Base-by-base conservation (phyloP, 30 jellyfish, hydroid and myxozoan genomes). In the Cassiopea xamachana region DNA sequence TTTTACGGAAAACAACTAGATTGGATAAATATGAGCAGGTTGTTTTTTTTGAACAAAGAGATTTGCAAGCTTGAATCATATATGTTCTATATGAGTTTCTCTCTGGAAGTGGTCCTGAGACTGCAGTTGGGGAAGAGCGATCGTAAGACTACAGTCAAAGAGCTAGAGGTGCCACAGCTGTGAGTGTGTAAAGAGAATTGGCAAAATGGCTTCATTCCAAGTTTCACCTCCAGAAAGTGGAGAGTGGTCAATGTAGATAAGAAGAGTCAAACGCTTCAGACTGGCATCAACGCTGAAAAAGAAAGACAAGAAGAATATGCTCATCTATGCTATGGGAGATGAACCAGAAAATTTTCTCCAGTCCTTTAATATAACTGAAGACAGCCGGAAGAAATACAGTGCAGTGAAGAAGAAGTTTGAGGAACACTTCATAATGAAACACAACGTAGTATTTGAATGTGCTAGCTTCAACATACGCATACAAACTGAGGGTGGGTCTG, bases 61-160 rank as follows among this genome's bases (percentile, higher is more conserved):
- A 27, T 27, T 27, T 27, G 39, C 39, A 27, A 27, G 39, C 39
- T 27, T 27, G 39, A 27, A 27, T 27, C 39, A 27, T 27, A 27
- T 27, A 27, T 27, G 39, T 27, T 27, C 39, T 27, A 27, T 27
- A 27, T 27, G 39, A 27, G 39, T 27, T 27, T 27, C 77, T 15
- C 48, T 80, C 88, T 80, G 88, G 88, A 46, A 47, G 76, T 47
- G 78, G 49, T 14, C 88, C 49, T 80, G 88, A 76, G 49, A 1
- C 80, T 55, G 12, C 64, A 55, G 64, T 55, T 10, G 12, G 64
- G 64, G 64, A 55, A 55, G 64, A 67, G 82, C 69, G 90, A 86
- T 69, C 69, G 81, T 82, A 82, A 82, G 90, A 55, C 90, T 82
- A 82, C 84, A 69, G 90, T 82, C 69, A 64, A 82, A 59, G 90